Percentiles rank a stretch among this genome's conserved stretches.
These are phyloP conservation scores for Hypomecis atomaria DNA, from an alignment of 2,888 invertebrate genomes.

Conservation along the genomic window DNA sequence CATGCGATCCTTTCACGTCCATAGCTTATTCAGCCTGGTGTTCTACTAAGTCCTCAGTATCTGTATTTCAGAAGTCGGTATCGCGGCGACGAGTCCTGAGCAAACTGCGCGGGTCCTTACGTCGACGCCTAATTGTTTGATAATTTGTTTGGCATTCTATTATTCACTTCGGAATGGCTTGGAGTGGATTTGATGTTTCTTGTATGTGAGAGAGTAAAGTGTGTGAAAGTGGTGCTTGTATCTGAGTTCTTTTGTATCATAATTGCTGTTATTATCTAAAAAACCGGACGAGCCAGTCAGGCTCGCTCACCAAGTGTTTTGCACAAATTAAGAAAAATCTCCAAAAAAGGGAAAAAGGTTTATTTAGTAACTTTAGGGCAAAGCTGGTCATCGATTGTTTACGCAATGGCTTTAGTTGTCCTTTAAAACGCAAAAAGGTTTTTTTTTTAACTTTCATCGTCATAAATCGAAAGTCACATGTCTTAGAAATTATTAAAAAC, in stretches of 20 bases:
- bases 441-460: too few relatives aligned
- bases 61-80: slow-evolving; percentile 21
- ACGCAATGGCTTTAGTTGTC: too few relatives aligned
- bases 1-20: neutral
- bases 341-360: too few relatives aligned
- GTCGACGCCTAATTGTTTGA: slow-evolving; percentile 42
- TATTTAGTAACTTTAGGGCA: too few relatives aligned
- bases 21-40: neutral
- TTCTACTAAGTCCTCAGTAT: slow-evolving; percentile 5
- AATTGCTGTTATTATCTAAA: too few relatives aligned
- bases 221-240: neutral
- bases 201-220: neutral
- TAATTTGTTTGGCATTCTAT: slow-evolving; percentile 42
- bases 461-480: too few relatives aligned
- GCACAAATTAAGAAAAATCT: too few relatives aligned
- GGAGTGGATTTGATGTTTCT: slow-evolving; percentile 28
- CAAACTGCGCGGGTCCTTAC: slow-evolving; percentile 36
- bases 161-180: slow-evolving; percentile 37
- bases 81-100: slow-evolving; percentile 28
- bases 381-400: too few relatives aligned
- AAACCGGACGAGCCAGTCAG: too few relatives aligned
- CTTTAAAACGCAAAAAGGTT: too few relatives aligned
- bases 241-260: neutral
- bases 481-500: too few relatives aligned
- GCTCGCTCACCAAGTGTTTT: too few relatives aligned